These are phyloP conservation scores for Apeira syringaria DNA, from an alignment of 2,888 invertebrate species.

Conservation along the genomic window DNA sequence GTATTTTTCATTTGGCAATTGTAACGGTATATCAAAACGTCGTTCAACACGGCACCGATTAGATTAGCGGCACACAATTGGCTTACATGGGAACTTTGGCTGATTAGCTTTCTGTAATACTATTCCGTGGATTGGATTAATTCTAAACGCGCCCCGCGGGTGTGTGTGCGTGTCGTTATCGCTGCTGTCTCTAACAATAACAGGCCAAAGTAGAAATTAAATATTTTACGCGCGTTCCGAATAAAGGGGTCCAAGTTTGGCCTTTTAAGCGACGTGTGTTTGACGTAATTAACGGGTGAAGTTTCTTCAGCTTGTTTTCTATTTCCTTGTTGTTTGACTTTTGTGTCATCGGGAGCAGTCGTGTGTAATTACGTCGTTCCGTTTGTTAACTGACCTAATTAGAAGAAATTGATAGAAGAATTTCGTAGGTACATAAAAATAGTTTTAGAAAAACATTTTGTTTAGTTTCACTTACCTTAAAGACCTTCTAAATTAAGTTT, in stretches of 20 bases:
- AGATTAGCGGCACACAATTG: constrained; percentile 77
- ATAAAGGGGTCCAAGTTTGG: constrained; percentile 16
- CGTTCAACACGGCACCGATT: constrained; percentile 75
- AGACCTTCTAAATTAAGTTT: too few relatives aligned
- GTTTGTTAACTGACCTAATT: constrained; percentile 11
- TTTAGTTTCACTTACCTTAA: too few relatives aligned
- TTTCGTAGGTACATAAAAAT: too few relatives aligned
- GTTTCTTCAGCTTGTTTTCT: constrained; percentile 25
- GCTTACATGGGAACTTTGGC: constrained; percentile 74
- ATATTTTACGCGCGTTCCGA: constrained; percentile 40
- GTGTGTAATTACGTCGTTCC: constrained; percentile 17
- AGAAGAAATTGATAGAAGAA: too few relatives aligned
- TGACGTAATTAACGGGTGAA: constrained; percentile 24
- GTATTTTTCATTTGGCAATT: constrained; percentile 81
- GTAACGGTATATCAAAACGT: constrained; percentile 73
- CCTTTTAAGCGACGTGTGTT: constrained; percentile 19
- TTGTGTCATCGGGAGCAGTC: constrained; percentile 2
- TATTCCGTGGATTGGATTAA: constrained; percentile 66
- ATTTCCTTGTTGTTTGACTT: constrained; percentile 21
- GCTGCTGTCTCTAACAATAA: constrained; percentile 59
- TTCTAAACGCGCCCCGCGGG: constrained; percentile 57
- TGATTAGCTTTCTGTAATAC: constrained; percentile 62
- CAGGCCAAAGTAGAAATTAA: constrained; percentile 51
- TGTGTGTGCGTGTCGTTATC: constrained; percentile 59
- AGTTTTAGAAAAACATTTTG: too few relatives aligned